Base-by-base conservation (phyloP, 2,797 vertebrate species). In the Streptopelia turtur region DNA sequence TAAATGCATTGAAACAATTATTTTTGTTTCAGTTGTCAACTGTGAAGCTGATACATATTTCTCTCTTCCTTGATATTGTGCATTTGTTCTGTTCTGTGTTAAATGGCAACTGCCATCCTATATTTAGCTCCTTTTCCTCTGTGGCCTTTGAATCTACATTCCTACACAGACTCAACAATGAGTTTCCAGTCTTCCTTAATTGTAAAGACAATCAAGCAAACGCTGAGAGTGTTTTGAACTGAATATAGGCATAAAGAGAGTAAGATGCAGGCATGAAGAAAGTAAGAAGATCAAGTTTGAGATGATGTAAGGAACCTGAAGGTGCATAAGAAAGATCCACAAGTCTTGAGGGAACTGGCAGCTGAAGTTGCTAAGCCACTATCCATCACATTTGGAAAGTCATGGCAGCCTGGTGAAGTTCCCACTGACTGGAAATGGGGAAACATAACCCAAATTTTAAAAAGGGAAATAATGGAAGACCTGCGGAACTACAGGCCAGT, bases 1-100 rank as follows among this genome's bases (percentile, higher is more conserved):
- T 91, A 94, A 94, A 94, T 93, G 41, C 41, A 65, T 53, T 90
- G 37, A 94, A 94, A 66, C 16, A 88, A 94, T 84, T 74, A 66
- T 77, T 94, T 91, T 89, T 81, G 39, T 84, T 93, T 95, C 74
- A 91, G 35, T 87, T 95, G 70, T 88, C 80, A 80, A 16, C 43
- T 86, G 14, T 76, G 76, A 72, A 76, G 84, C 11, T 84, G 76
- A 77, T 66, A 92, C 11, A 52, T 82, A 56, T 90, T 89, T 87
- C 39, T 82, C 79, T 71, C 72, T 71, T 91, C 49, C 49, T 77
- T 81, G n/a, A 35, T 83, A 81, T 11, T 77, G 11, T 81, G 59
- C 16, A 47, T 70, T 96, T 79, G 15, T 74, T 94, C 39, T 82
- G 5, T 85, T 93, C 31, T 70, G 16, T 83, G n/a, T 84, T 94